Evolutionary conservation across 2,797 vertebrate genomes (phyloP).

Genomic region (Loris lydekkerianus): DNA sequence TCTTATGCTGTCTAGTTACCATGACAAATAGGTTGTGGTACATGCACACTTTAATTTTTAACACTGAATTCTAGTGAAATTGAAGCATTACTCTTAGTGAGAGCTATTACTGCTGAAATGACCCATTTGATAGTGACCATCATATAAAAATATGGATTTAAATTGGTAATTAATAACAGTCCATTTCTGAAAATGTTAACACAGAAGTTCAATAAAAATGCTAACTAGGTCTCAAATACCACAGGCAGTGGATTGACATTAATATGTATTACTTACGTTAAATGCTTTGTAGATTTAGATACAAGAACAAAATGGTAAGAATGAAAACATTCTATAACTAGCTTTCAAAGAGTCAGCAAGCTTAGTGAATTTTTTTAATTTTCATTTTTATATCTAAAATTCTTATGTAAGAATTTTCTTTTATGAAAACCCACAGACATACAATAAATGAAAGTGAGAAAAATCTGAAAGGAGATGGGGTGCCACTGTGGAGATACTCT

Average conservation of each 20-base stretch:
- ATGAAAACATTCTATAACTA: slow-evolving; percentile 77
- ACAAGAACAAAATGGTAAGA: slow-evolving; percentile 83
- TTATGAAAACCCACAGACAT: slow-evolving; percentile 80
- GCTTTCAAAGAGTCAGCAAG: slow-evolving; percentile 76
- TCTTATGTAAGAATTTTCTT: slow-evolving; percentile 81
- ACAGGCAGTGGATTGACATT: slow-evolving; percentile 88
- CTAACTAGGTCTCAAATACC: slow-evolving; percentile 89
- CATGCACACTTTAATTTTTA: slow-evolving; percentile 89
- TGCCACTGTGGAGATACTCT: background rate
- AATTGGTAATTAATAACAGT: slow-evolving; percentile 91
- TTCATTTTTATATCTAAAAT: slow-evolving; percentile 85
- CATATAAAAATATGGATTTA: slow-evolving; percentile 89
- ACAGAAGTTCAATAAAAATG: slow-evolving; percentile 90
- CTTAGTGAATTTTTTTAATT: slow-evolving; percentile 53
- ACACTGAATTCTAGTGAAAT: slow-evolving; percentile 88
- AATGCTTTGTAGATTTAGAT: slow-evolving; percentile 83
- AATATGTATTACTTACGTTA: slow-evolving; percentile 88
- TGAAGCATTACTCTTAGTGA: slow-evolving; percentile 88
- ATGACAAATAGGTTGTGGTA: slow-evolving; percentile 88
- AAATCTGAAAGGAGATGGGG: slow-evolving; percentile 30
- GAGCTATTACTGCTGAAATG: slow-evolving; percentile 90
- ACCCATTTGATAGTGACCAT: slow-evolving; percentile 90
- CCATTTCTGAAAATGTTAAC: slow-evolving; percentile 89
- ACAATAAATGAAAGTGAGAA: slow-evolving; percentile 59
- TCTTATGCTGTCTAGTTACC: slow-evolving; percentile 88